These are phyloP conservation scores for Schlechtendalia chinensis DNA, from an alignment of 1,140 invertebrate species.

Conservation along the genomic window DNA sequence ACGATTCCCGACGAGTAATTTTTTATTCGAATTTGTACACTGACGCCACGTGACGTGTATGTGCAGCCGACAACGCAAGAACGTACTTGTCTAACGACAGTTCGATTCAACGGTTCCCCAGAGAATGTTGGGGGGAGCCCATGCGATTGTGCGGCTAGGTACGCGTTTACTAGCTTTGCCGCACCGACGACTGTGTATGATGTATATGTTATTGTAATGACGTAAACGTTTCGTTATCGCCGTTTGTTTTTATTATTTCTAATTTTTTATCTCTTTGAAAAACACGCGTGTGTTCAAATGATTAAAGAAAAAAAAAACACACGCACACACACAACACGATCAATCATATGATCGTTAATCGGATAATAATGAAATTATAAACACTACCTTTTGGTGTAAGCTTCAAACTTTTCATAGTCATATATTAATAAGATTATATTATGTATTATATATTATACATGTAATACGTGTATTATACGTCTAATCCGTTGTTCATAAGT, in stretches of 20 bases:
- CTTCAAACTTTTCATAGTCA: too few species aligned
- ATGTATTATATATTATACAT: too few species aligned
- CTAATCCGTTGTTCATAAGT: too few species aligned
- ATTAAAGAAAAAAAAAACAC: too few species aligned
- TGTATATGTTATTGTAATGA: not conserved
- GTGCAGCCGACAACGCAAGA: not conserved
- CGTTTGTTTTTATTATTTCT: not conserved
- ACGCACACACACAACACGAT: too few species aligned
- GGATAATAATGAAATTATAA: too few species aligned
- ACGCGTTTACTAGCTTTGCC: not conserved
- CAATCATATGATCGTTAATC: too few species aligned
- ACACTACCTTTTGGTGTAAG: too few species aligned
- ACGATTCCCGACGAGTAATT: not conserved
- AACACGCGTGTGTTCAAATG: too few species aligned
- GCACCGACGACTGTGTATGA: not conserved
- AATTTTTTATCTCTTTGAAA: too few species aligned
- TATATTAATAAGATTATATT: too few species aligned
- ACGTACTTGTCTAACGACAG: not conserved
- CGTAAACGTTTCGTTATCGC: not conserved
- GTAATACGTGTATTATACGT: too few species aligned
- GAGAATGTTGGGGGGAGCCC: slow-evolving; percentile 32
- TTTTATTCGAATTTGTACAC: not conserved
- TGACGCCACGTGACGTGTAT: slow-evolving; percentile 1
- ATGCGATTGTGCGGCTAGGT: not conserved
- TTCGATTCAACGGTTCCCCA: slow-evolving; percentile 39